Conservation (phyloP, 2,797 vertebrate species). For the Aulostomus chinensis region DNA sequence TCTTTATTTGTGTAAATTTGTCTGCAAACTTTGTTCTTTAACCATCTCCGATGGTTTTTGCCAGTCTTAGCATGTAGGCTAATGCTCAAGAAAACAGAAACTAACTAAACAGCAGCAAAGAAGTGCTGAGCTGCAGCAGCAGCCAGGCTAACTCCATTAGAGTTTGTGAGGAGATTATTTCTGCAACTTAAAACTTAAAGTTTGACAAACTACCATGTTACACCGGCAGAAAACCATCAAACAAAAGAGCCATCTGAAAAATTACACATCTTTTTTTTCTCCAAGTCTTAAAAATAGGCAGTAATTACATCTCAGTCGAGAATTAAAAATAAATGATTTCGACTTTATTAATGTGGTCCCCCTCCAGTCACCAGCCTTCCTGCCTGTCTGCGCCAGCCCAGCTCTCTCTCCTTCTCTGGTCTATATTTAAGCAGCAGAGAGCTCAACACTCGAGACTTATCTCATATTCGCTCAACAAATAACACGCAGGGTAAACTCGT, state of each 20-base stretch:
- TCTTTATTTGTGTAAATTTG: too few relatives aligned
- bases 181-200: conserved; percentile 2
- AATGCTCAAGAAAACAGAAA: too few relatives aligned
- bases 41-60: too few relatives aligned
- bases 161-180: too few relatives aligned
- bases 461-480: conserved; percentile 71
- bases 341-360: conserved; percentile 82
- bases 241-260: conserved; percentile 62
- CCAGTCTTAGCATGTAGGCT: too few relatives aligned
- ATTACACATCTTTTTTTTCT: conserved; percentile 58
- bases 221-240: conserved; percentile 8
- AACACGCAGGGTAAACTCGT: conserved; percentile 29
- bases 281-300: conserved; percentile 81
- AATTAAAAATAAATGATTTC: conserved; percentile 91
- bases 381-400: conserved; percentile 54
- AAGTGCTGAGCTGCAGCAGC: too few relatives aligned
- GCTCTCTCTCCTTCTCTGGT: conserved; percentile 49
- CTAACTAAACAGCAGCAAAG: too few relatives aligned
- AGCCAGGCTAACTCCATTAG: too few relatives aligned
- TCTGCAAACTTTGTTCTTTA: too few relatives aligned
- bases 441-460: conserved; percentile 37
- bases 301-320: conserved; percentile 85
- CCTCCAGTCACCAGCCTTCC: conserved; percentile 65
- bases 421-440: conserved; percentile 71
- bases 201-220: conserved; percentile 19